Evolutionary conservation across 2,113 vertebrate genomes (phyloP), one percentile per base, ranked within the genome.

Genomic region (Cyanoramphus novaezelandiae): DNA sequence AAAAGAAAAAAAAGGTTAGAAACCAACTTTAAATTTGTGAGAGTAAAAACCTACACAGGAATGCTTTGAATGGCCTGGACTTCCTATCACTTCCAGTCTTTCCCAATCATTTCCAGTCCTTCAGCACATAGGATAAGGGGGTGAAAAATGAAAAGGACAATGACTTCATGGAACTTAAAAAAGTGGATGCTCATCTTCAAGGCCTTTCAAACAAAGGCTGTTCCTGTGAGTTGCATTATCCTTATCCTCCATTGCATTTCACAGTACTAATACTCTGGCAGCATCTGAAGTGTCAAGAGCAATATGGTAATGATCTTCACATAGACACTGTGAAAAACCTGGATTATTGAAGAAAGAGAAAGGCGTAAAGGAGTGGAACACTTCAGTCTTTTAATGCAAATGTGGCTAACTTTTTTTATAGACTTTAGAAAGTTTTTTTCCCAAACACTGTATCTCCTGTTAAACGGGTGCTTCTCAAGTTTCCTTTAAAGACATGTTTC

Each of bases 401-500:
- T 67, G n/a, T 28, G 76, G 67, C 20, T 82, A 88, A 89, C 43
- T 79, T 78, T 85, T 92, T 86, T 53, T 47, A 60, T 8, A 82
- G 65, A 77, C 76, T 93, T 95, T 46, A 90, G 63, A 94, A 94
- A 86, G 57, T 59, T 39, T 53, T 88, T 88, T 72, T 78, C 53
- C 53, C 63, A 87, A 92, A 94, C 82, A 91, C 47, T 90, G 50
- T 28, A 88, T 84, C 75, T 94, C 31, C 75, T n/a, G 68, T 78
- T 95, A 93, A 94, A 64, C 47, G 88, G 57, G 4, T 83, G 59
- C 60, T 93, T 94, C 89, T 97, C 59, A 93, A 96, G 47, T 90
- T 94, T 82, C 44, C 65, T 94, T 94, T 69, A 96, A 93, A 96
- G 94, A 92, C 79, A 90, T 71, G 70, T 43, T 95, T 95, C 59